Conservation (phyloP, 2,113 vertebrate genomes). For the Mastomys coucha region DNA sequence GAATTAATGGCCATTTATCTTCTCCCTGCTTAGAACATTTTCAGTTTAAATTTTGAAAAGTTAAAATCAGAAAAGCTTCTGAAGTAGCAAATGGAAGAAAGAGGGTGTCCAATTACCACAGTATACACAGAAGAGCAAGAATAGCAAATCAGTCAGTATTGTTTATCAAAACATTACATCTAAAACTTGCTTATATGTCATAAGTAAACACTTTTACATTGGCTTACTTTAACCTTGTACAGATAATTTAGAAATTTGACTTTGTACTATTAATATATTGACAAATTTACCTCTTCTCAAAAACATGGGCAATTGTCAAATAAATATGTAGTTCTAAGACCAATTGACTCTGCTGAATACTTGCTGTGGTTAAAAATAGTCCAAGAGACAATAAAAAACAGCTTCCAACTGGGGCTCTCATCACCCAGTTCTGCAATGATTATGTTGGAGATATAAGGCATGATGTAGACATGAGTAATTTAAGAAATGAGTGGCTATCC, state of each 20-base stretch:
- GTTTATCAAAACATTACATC: conserved; percentile 54
- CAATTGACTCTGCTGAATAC: neutral
- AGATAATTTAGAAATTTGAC: conserved; percentile 21
- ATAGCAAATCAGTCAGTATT: conserved; percentile 31
- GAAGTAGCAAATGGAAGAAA: conserved; percentile 46
- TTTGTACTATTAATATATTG: neutral
- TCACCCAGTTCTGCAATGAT: neutral
- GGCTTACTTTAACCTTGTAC: conserved; percentile 20
- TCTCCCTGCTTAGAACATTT: conserved; percentile 31
- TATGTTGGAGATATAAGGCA: rapidly evolving
- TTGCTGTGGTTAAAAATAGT: neutral
- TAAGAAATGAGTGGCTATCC: neutral
- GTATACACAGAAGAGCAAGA: neutral
- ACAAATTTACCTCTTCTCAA: conserved; percentile 9
- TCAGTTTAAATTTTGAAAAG: conserved; percentile 46
- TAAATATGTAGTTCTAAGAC: neutral
- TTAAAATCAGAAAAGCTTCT: conserved; percentile 66
- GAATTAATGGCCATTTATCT: conserved; percentile 72
- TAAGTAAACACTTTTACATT: neutral
- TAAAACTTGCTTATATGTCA: conserved; percentile 43
- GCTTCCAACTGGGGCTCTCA: neutral
- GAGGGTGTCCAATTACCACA: conserved; percentile 36
- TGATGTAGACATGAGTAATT: neutral
- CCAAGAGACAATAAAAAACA: neutral
- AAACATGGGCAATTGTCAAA: neutral